Evolutionary conservation across 2,797 vertebrate genomes (phyloP).

Genomic region (Tympanoctomys barrerae): DNA sequence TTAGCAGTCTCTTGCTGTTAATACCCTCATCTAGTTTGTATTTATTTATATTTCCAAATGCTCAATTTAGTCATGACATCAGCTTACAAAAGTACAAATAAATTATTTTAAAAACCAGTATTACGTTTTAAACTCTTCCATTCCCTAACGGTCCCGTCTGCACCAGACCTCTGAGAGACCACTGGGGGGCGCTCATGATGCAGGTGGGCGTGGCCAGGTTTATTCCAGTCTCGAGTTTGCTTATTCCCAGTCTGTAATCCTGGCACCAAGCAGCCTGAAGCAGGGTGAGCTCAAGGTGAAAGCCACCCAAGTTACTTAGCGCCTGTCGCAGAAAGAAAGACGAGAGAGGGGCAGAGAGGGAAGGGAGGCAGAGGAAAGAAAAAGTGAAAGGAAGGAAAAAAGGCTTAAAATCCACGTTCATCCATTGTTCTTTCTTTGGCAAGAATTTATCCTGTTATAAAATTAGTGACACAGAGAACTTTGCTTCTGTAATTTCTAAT

Average conservation of each 20-base stretch:
- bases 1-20: not conserved
- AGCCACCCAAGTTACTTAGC: not conserved
- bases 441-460: not conserved
- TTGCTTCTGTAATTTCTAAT: constrained; percentile 11
- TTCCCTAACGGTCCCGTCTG: not conserved
- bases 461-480: not conserved
- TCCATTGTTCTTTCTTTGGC: not conserved
- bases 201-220: not conserved
- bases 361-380: not conserved
- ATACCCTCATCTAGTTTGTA: not conserved
- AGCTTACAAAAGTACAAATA: not conserved
- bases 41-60: constrained; percentile 46
- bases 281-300: not conserved
- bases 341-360: not conserved
- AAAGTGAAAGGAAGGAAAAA: not conserved
- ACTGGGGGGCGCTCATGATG: not conserved
- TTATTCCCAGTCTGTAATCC: not conserved
- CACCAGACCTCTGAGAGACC: not conserved
- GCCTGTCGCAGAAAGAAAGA: not conserved
- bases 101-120: not conserved
- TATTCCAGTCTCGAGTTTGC: no score
- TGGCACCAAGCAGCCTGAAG: not conserved
- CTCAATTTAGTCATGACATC: not conserved
- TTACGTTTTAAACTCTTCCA: not conserved
- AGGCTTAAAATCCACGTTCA: not conserved